Percentiles rank a stretch among this genome's conserved stretches.
phyloP scores from a whole-genome alignment of 2,888 invertebrate species.

The Tenthredo livida region DNA sequence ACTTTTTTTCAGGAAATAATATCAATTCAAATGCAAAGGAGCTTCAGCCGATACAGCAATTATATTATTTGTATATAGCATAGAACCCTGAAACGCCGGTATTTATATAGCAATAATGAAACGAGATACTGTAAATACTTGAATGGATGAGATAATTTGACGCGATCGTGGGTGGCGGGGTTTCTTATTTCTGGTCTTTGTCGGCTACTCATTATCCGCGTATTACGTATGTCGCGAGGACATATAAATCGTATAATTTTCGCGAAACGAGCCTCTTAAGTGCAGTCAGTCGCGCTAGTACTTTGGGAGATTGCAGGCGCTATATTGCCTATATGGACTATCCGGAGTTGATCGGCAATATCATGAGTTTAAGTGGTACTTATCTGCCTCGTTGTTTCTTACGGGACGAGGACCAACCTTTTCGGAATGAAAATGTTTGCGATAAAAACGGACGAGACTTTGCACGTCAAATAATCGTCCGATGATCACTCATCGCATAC shows the following conservation, averaged over 20 bases:
- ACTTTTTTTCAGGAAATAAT: neutral
- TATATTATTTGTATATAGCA: neutral
- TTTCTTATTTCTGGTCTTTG: neutral
- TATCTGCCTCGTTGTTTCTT: constrained; percentile 6
- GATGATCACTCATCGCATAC: neutral
- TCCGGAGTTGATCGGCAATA: constrained; percentile 36
- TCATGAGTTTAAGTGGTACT: constrained; percentile 34
- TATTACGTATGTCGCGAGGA: neutral
- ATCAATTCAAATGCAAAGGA: neutral
- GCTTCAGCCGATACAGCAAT: neutral
- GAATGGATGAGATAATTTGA: neutral
- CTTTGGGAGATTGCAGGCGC: constrained; percentile 18
- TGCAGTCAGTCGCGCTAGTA: constrained; percentile 14
- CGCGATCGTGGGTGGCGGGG: neutral
- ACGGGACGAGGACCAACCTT: neutral
- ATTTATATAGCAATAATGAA: neutral
- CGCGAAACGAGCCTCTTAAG: constrained; percentile 22
- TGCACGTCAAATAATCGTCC: neutral
- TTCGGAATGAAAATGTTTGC: constrained; percentile 16
- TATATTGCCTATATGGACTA: constrained; percentile 27
- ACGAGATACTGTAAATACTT: neutral
- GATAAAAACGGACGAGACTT: neutral
- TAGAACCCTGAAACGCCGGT: neutral
- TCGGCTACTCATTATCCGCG: neutral
- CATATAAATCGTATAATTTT: constrained; percentile 3